phyloP scores from a whole-genome alignment of 2,888 invertebrate genomes.

The Ectemnius continuus region DNA sequence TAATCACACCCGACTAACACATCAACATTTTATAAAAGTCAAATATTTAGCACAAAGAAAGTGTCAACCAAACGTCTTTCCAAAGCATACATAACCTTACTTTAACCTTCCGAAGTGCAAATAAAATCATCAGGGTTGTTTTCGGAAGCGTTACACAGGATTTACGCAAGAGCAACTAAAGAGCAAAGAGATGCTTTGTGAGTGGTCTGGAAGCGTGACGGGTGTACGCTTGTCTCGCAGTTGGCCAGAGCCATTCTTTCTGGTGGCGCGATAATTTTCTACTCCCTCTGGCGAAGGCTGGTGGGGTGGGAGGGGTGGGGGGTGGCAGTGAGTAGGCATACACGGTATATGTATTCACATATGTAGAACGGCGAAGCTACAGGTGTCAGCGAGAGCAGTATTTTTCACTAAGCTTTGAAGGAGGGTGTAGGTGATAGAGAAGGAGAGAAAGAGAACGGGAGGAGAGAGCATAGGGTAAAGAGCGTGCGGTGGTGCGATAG shows the following conservation, averaged over 20 bases:
- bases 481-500: constrained; percentile 51
- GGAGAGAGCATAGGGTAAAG: constrained; percentile 54
- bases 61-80: background rate
- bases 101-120: no score
- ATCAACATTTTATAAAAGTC: background rate
- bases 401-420: constrained; percentile 73
- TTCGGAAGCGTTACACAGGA: no score
- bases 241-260: constrained; percentile 11
- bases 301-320: constrained; percentile 8
- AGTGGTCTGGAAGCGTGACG: no score
- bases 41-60: background rate
- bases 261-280: constrained; percentile 51
- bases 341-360: constrained; percentile 65
- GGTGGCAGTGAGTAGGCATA: constrained; percentile 44
- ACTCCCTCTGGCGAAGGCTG: constrained; percentile 28
- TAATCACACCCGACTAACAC: background rate
- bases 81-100: no score
- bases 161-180: no score
- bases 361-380: constrained; percentile 77
- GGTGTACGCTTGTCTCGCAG: no score
- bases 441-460: constrained; percentile 57
- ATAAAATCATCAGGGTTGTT: no score
- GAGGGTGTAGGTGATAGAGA: constrained; percentile 67
- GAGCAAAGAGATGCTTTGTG: no score
- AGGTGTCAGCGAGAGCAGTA: constrained; percentile 78